These are phyloP conservation scores for Phthorimaea operculella DNA, from an alignment of 1,140 invertebrate species.

Conservation along the genomic window DNA sequence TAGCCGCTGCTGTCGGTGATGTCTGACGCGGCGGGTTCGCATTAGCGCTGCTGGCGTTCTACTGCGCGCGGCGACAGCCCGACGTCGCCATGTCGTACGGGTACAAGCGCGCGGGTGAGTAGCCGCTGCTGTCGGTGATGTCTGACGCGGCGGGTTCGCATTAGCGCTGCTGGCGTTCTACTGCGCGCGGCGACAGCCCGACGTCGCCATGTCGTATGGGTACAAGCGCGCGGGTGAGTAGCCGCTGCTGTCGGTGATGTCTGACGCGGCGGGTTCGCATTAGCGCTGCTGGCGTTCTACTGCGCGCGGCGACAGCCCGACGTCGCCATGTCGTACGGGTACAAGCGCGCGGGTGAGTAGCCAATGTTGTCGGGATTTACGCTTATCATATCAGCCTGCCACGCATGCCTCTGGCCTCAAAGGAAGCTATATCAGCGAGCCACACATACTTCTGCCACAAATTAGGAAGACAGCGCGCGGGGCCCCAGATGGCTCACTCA, in stretches of 20 bases:
- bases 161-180: slow-evolving; percentile 82
- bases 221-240: slow-evolving; percentile 78
- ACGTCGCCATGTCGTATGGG: slow-evolving; percentile 80
- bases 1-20: slow-evolving; percentile 76
- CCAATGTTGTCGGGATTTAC: too few relatives aligned
- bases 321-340: slow-evolving; percentile 81
- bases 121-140: slow-evolving; percentile 77
- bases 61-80: slow-evolving; percentile 73
- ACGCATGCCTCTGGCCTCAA: too few relatives aligned
- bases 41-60: slow-evolving; percentile 81
- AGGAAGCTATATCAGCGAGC: too few relatives aligned
- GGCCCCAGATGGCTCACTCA: too few relatives aligned
- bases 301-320: slow-evolving; percentile 74
- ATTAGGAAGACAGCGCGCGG: too few relatives aligned
- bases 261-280: slow-evolving; percentile 86
- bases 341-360: slow-evolving; percentile 77
- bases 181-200: slow-evolving; percentile 73
- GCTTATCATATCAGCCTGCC: background rate
- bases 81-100: slow-evolving; percentile 82
- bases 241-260: slow-evolving; percentile 79
- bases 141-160: slow-evolving; percentile 85
- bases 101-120: slow-evolving; percentile 78
- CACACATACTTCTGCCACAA: too few relatives aligned
- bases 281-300: slow-evolving; percentile 81
- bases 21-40: slow-evolving; percentile 86